Percentiles rank a stretch among this genome's conserved stretches.
These are phyloP conservation scores for Mirounga angustirostris DNA, from an alignment of 2,113 vertebrate genomes.

Conservation along the genomic window DNA sequence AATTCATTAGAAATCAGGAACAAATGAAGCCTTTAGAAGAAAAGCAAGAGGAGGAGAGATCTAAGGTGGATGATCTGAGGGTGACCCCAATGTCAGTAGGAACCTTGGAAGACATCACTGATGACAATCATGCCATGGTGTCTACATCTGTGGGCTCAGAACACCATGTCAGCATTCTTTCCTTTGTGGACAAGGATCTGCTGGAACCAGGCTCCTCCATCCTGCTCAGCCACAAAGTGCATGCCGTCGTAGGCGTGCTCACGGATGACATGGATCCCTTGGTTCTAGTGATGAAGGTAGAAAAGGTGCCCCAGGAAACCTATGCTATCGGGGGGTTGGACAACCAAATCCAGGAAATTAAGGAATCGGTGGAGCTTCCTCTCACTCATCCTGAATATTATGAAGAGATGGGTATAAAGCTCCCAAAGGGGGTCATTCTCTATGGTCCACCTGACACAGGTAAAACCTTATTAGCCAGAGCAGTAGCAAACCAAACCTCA, in stretches of 20 bases:
- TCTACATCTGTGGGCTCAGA: neutral
- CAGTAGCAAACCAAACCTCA: neutral
- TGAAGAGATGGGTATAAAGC: neutral
- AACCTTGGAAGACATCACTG: neutral
- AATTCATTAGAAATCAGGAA: neutral
- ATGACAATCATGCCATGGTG: neutral
- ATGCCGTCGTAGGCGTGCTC: neutral
- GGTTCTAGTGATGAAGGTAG: neutral
- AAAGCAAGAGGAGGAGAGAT: neutral
- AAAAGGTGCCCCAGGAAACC: neutral
- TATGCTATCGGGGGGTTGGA: neutral
- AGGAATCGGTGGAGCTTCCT: neutral
- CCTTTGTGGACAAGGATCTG: neutral
- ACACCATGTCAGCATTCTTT: neutral
- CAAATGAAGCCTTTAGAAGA: neutral
- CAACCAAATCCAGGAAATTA: neutral
- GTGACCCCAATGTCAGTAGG: neutral
- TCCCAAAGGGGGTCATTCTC: neutral
- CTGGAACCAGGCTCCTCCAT: neutral
- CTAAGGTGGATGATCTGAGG: neutral
- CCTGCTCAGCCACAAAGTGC: neutral
- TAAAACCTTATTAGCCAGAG: neutral
- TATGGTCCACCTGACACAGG: neutral
- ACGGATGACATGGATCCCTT: neutral
- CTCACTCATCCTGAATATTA: neutral